Evolutionary conservation across 2,888 invertebrate genomes (phyloP), one percentile per base, ranked within the genome.

Genomic region (Nesidiocoris tenuis): DNA sequence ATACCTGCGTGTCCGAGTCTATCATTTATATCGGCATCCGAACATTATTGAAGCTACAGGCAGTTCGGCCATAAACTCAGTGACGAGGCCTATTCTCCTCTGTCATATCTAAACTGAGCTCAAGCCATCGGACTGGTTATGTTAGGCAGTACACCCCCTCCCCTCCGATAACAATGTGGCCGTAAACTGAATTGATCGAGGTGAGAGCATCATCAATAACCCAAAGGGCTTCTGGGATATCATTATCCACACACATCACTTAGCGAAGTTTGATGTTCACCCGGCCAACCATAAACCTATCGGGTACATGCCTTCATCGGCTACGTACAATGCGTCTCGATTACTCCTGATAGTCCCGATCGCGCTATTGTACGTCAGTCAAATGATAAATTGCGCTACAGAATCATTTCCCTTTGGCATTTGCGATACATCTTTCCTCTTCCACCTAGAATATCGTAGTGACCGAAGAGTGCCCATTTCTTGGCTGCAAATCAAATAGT

Each of bases 101-200:
- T 39, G 39, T 12, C 39, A 3, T 39, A 12, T 12, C 39, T 39
- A 39, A 39, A 39, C 39, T 39, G 39, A 39, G 12, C 39, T 39
- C 39, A 39, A 39, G 3, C 5, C 5, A 39, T 39, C 5, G 12
- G 3, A 7, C 12, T 3, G 39, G 39, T 39, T 39, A 39, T 39
- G 39, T 39, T 39, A 39, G 39, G 12, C 3, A 12, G 39, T n/a
- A n/a, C n/a, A n/a, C n/a, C n/a, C n/a, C n/a, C n/a, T n/a, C n/a
- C 39, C 39, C 12, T 3, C 65, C 22, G 67, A 67, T 56, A 67
- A 56, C 67, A 54, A 19, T 22, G 56, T 67, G 17, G 56, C 54
- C 67, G 22, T 67, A 67, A 67, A 56, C 67, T 56, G 7, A 22
- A 67, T 55, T 67, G 56, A 67, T 67, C 67, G 55, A 67, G 66